A percentile compares a stretch with the other conserved stretches of the same genome.
These are phyloP conservation scores for Masticophis lateralis DNA, from an alignment of 2,797 vertebrate genomes.

Conservation along the genomic window DNA sequence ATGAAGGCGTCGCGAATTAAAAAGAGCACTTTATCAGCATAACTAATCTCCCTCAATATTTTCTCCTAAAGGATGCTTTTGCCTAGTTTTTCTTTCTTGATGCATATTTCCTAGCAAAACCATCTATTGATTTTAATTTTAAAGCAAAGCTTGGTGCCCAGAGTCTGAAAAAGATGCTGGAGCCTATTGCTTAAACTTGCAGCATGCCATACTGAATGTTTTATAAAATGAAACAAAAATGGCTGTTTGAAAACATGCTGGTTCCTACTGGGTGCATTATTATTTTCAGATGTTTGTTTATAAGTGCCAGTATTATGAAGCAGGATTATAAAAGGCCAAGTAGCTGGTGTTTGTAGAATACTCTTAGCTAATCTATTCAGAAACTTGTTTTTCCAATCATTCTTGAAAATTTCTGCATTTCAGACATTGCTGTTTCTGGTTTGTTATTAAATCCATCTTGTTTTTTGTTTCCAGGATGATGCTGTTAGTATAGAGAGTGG, in stretches of 20 bases:
- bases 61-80: background rate
- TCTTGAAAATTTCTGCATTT: background rate
- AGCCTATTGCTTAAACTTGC: background rate
- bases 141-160: background rate
- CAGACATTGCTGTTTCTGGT: background rate
- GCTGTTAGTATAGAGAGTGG: slow-evolving; percentile 93
- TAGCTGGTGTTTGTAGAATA: background rate
- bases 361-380: background rate
- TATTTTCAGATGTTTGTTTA: background rate
- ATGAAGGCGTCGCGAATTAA: background rate
- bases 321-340: background rate
- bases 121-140: background rate
- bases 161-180: background rate
- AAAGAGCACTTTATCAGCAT: background rate
- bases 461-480: slow-evolving; percentile 81
- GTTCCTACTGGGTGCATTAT: background rate
- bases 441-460: background rate
- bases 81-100: background rate
- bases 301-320: background rate
- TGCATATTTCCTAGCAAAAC: background rate
- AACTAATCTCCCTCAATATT: background rate
- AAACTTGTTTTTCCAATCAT: background rate
- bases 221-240: background rate
- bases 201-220: background rate
- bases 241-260: background rate